Percentiles rank a stretch among this genome's conserved stretches.
phyloP scores from a whole-genome alignment of 2,888 invertebrate species.

The Stenodema calcarata region DNA sequence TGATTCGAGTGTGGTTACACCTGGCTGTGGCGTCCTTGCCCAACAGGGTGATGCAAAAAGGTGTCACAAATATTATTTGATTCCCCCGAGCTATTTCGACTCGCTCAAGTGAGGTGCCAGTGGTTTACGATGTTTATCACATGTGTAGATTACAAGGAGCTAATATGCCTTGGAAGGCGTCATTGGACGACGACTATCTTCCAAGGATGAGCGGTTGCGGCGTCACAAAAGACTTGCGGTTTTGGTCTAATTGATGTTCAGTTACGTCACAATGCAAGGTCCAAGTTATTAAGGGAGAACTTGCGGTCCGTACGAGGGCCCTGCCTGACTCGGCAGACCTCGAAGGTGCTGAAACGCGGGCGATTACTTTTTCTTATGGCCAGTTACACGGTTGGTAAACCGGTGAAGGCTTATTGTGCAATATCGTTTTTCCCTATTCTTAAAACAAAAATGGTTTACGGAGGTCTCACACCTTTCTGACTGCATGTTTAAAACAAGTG shows the following conservation, averaged over 20 bases:
- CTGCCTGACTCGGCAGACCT: neutral
- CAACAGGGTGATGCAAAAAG: neutral
- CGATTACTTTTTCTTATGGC: neutral
- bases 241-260: constrained; percentile 15
- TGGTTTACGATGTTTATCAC: neutral
- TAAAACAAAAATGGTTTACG: no score
- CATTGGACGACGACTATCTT: neutral
- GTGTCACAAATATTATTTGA: neutral
- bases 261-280: constrained; percentile 16
- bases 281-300: neutral
- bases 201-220: neutral
- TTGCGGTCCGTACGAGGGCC: neutral
- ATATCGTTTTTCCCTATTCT: neutral
- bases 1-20: neutral
- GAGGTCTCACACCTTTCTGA: no score
- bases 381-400: neutral
- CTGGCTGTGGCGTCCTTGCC: neutral
- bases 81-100: neutral
- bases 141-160: neutral
- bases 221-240: constrained; percentile 14
- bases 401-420: neutral
- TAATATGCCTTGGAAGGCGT: neutral
- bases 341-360: neutral
- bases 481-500: no score
- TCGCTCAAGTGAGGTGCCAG: neutral